Base-by-base conservation (phyloP, 2,797 vertebrate species). In the Alectoris magna region DNA sequence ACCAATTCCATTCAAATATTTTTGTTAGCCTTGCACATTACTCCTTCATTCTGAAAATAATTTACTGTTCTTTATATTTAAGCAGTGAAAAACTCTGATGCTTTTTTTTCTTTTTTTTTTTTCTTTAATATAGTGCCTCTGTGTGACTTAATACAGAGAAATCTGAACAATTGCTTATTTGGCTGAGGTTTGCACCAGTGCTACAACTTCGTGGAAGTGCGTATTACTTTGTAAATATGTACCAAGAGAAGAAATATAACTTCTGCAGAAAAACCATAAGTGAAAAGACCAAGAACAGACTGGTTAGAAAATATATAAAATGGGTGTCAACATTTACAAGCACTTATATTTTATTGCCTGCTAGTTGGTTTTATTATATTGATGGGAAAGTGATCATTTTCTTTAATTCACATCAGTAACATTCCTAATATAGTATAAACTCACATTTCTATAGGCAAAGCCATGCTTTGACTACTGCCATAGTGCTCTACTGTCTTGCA, bases 21-120 rank as follows among this genome's bases (percentile, higher is more conserved):
- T 96, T 75, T 91, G 58, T 95, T 96, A 96, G 87, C 39, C 48
- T 92, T 43, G 64, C 69, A 63, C 59, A 93, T 85, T 94, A 95
- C 9, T 86, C n/a, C 62, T 94, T 95, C 84, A 96, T 93, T 72
- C 60, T 95, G 67, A 94, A 93, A 79, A 58, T 36, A 70, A 63
- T 85, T 89, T 63, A 77, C 34, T 92, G 58, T 84, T 74, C 44
- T 91, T 77, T 87, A 51, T 62, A 95, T 19, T 60, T 88, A 87
- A 83, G 13, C 15, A 84, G 72, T 31, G 4, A 90, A 85, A 88
- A 51, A n/a, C 39, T 69, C 34, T 78, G 74, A 49, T 87, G 6
- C 27, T 7, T 16, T 3, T 10, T 15, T 74, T 88, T 72, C 64
- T 56, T 90, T 93, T 62, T 66, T 82, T 51, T 51, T 26, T 17